Evolutionary conservation across 2,888 invertebrate species (phyloP).

Genomic region (Morpho helenor): DNA sequence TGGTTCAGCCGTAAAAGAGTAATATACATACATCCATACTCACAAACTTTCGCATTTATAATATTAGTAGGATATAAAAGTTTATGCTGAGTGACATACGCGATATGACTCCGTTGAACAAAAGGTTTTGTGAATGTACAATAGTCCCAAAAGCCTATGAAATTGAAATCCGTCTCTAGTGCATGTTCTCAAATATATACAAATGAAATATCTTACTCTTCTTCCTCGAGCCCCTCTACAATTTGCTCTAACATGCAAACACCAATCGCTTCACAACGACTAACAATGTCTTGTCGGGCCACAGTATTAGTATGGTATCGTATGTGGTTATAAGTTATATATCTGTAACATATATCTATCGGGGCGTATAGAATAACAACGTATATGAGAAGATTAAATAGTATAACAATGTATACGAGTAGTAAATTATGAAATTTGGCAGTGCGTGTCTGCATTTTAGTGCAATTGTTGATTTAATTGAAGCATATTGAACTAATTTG

Average conservation of each 20-base stretch:
- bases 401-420: slow-evolving; percentile 36
- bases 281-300: slow-evolving; percentile 76
- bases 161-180: slow-evolving; percentile 22
- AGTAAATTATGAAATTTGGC: slow-evolving; percentile 51
- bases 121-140: slow-evolving; percentile 1
- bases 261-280: slow-evolving; percentile 79
- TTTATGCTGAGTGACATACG: too few relatives aligned
- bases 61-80: too few relatives aligned
- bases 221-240: slow-evolving; percentile 57
- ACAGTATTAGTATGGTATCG: slow-evolving; percentile 73
- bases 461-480: slow-evolving; percentile 65
- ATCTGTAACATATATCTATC: slow-evolving; percentile 71
- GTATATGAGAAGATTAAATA: slow-evolving; percentile 12
- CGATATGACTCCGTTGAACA: too few relatives aligned
- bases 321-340: slow-evolving; percentile 74
- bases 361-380: slow-evolving; percentile 55
- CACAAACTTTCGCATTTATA: too few relatives aligned
- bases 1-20: too few relatives aligned
- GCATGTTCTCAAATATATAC: slow-evolving; percentile 47
- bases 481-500: slow-evolving; percentile 75
- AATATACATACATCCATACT: too few relatives aligned
- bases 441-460: slow-evolving; percentile 81
- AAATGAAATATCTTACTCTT: slow-evolving; percentile 25
- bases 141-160: background rate
- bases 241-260: slow-evolving; percentile 81